Evolutionary conservation across 2,888 invertebrate genomes (phyloP).

Genomic region (Caenorhabditis parvicauda): DNA sequence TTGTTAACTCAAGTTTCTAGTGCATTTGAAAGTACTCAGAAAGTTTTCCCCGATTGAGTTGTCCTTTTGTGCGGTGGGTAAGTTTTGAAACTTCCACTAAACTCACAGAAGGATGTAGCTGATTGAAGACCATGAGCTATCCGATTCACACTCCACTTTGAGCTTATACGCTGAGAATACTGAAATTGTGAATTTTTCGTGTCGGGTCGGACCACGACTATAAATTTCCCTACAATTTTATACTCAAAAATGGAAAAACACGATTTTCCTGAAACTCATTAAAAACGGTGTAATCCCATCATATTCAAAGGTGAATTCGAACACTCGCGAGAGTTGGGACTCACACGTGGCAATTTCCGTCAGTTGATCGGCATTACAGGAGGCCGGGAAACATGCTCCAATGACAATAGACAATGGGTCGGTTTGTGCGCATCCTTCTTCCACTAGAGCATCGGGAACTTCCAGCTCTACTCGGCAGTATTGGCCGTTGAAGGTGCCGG

Average conservation of each 20-base stretch:
- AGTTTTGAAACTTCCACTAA: too few species aligned
- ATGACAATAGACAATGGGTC: conserved; percentile 55
- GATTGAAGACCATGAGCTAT: conserved; percentile 41
- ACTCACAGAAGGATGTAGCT: conserved; percentile 42
- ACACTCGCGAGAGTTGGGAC: neutral
- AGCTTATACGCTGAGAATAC: conserved; percentile 38
- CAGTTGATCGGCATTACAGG: conserved; percentile 42
- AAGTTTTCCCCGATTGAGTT: too few species aligned
- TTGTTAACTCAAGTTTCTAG: too few species aligned
- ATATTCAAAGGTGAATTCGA: neutral
- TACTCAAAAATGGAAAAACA: neutral
- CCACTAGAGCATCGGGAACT: conserved; percentile 40
- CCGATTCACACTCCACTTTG: conserved; percentile 52
- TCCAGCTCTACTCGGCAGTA: conserved; percentile 58
- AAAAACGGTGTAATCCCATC: too few species aligned
- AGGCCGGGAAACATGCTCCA: conserved; percentile 56
- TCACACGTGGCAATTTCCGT: conserved; percentile 18
- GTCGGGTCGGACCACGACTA: too few species aligned
- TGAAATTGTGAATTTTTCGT: conserved; percentile 16
- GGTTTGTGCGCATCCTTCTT: conserved; percentile 46
- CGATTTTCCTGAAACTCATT: conserved; percentile 2
- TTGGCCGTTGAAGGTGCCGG: conserved; percentile 48
- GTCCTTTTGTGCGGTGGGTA: too few species aligned
- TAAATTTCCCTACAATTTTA: neutral
- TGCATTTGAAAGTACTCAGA: neutral